Evolutionary conservation across 2,797 vertebrate genomes (phyloP), one percentile per base, ranked within the genome.

Genomic region (Sebastes minor): DNA sequence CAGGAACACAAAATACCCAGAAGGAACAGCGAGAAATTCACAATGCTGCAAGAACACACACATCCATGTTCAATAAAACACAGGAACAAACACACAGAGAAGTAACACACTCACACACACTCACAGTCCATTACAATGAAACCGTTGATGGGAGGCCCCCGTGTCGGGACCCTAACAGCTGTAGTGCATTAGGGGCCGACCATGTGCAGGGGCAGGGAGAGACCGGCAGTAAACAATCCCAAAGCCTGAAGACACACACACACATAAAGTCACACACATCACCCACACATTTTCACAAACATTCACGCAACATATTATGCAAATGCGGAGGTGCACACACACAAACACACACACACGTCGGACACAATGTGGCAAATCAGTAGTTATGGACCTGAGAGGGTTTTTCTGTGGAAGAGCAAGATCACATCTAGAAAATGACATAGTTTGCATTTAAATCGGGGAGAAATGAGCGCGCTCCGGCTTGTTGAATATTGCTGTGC

Each of bases 121-220:
- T 32, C 75, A 88, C 4, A 73, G 81, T 80, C 80, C 80, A 81
- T 86, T 85, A 92, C 93, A 95, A 95, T 93, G 90, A 88, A 88
- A 81, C 90, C 64, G 88, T 95, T 95, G 93, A 94, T 90, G 88
- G 86, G 92, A 92, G 92, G 91, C 90, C 88, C 88, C 85, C 73
- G 87, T 91, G 92, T 94, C 86, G 83, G 85, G 92, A 93, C 94
- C 65, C 83, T 94, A 94, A 96, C 97, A 97, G 96, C 96, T 97
- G 96, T 95, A 93, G 91, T 95, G 94, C 94, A 97, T 97, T 97
- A 97, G 96, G 95, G 94, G 91, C 94, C 95, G 93, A 92, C 89
- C 94, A 93, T 95, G 89, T 86, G 78, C 88, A 89, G 88, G 86
- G 89, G 78, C 88, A 88, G 90, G 83, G 80, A 88, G 85, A 95